Conservation (phyloP, 2,888 invertebrate species). For the Heliconius cydno region DNA sequence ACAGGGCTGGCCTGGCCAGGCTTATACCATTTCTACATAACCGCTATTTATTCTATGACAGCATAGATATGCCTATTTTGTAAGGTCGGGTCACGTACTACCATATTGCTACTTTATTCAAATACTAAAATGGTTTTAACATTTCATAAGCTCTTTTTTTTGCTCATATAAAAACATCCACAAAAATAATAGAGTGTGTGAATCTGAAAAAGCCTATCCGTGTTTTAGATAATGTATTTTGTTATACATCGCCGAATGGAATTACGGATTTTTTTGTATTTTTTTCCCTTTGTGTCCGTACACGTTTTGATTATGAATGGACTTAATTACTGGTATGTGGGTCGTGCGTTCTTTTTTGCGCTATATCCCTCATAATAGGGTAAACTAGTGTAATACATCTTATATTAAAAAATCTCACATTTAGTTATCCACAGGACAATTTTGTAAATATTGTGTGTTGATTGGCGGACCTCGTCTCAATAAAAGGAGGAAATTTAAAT, state of each 20-base stretch:
- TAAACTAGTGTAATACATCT: too few relatives aligned
- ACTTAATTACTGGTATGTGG: neutral
- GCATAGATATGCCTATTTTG: conserved; percentile 31
- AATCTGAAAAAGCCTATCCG: conserved; percentile 20
- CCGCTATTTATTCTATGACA: conserved; percentile 1
- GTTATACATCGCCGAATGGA: conserved; percentile 7
- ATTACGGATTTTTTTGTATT: neutral
- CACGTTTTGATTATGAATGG: neutral
- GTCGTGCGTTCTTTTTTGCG: neutral
- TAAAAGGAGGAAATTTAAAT: too few relatives aligned
- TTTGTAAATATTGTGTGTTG: too few relatives aligned
- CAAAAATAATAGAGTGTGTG: conserved; percentile 19
- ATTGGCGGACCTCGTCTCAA: too few relatives aligned
- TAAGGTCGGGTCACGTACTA: conserved; percentile 38
- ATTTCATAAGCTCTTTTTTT: conserved; percentile 24
- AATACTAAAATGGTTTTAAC: conserved; percentile 39
- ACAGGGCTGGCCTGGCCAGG: too few relatives aligned
- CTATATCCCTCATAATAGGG: neutral
- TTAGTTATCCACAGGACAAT: too few relatives aligned
- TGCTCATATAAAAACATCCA: conserved; percentile 23
- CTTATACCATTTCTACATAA: conserved; percentile 1
- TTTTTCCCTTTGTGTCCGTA: neutral
- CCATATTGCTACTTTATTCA: conserved; percentile 39
- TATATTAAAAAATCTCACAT: too few relatives aligned
- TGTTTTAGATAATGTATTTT: conserved; percentile 18